A percentile compares a stretch with the other conserved stretches of the same genome.
Evolutionary conservation across 2,888 invertebrate genomes (phyloP).

Genomic region (Ichneumoninae sp.): DNA sequence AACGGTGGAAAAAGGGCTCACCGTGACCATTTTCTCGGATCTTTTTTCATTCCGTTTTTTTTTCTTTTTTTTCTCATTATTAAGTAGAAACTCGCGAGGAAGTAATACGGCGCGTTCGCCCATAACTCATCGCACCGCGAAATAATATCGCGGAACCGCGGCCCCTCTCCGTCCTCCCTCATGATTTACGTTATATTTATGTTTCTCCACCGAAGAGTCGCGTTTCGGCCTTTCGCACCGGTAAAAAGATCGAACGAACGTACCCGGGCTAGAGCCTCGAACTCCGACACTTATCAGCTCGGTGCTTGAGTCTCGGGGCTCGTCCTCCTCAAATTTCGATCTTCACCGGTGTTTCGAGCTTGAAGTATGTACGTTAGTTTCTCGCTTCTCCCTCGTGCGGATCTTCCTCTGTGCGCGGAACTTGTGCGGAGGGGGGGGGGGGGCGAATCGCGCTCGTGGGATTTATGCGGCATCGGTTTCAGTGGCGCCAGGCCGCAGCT

Average conservation of each 20-base stretch:
- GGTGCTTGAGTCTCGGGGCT: neutral
- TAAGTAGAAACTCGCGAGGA: conserved; percentile 7
- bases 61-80: neutral
- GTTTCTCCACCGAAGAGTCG: conserved; percentile 28
- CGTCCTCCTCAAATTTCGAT: conserved; percentile 4
- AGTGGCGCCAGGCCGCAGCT: conserved; percentile 79
- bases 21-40: conserved; percentile 8
- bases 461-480: conserved; percentile 81
- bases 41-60: conserved; percentile 1
- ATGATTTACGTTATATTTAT: conserved; percentile 62
- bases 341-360: conserved; percentile 35
- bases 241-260: neutral
- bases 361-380: conserved; percentile 51
- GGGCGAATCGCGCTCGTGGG: conserved; percentile 70
- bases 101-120: conserved; percentile 1
- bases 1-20: conserved; percentile 57
- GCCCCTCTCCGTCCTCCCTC: conserved; percentile 11
- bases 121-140: conserved; percentile 52
- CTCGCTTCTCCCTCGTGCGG: conserved; percentile 40
- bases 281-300: neutral
- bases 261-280: neutral
- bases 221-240: conserved; percentile 31
- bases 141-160: conserved; percentile 38
- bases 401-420: conserved; percentile 48
- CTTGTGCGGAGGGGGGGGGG: conserved; percentile 55